phyloP scores from a whole-genome alignment of 2,113 vertebrate genomes.

The Megatriorchis doriae region DNA sequence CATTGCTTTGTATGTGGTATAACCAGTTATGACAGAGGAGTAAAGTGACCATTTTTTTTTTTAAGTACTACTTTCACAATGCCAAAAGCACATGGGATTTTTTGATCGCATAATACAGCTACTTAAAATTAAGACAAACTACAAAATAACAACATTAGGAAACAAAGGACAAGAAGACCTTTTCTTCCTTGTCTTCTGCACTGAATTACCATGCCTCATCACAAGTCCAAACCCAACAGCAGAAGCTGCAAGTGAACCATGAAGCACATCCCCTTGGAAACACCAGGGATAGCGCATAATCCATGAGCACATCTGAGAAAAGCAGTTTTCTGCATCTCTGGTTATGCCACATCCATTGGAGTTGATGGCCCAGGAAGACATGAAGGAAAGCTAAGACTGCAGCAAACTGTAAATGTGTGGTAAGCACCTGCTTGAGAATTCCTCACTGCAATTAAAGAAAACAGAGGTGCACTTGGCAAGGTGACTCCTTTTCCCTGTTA shows the following conservation, averaged over 20 bases:
- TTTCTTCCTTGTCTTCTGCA: not conserved
- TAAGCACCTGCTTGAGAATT: not conserved
- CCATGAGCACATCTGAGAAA: not conserved
- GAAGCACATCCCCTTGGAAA: not conserved
- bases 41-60: not conserved
- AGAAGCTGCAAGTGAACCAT: not conserved
- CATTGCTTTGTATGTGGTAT: not conserved
- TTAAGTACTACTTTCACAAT: not conserved
- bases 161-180: not conserved
- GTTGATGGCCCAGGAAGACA: not conserved
- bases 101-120: not conserved
- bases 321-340: not conserved
- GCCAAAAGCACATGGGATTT: not conserved
- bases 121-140: not conserved
- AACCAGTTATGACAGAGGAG: not conserved
- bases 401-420: not conserved
- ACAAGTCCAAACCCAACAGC: not conserved
- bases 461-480: not conserved
- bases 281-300: accelerated
- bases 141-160: not conserved
- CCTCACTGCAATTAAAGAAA: not conserved
- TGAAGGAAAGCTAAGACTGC: not conserved
- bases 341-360: not conserved
- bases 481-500: not conserved
- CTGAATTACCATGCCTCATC: not conserved